Base-by-base conservation (phyloP, 2,888 invertebrate species). In the Dryococelus australis region DNA sequence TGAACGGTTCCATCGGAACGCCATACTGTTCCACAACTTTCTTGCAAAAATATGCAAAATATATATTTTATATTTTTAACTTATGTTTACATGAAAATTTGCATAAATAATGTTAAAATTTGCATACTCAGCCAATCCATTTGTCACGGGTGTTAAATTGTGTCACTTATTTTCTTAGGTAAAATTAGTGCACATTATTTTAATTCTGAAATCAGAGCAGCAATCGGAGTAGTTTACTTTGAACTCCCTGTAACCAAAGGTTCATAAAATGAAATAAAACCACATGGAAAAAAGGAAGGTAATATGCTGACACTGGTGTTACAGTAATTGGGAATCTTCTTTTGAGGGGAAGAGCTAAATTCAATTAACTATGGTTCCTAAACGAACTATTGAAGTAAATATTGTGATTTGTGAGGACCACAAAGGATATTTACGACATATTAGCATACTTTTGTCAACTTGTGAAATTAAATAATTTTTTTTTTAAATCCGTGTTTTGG, bases 51-150 rank as follows among this genome's bases (percentile, higher is more conserved):
- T n/a, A n/a, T n/a, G n/a, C n/a, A n/a, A n/a, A n/a, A n/a, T n/a
- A n/a, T n/a, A n/a, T n/a, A n/a, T n/a, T n/a, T n/a, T n/a, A n/a
- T n/a, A n/a, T n/a, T n/a, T n/a, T n/a, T n/a, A n/a, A n/a, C n/a
- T n/a, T n/a, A n/a, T n/a, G n/a, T n/a, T n/a, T n/a, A n/a, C n/a
- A n/a, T n/a, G n/a, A n/a, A n/a, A n/a, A n/a, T n/a, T n/a, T n/a
- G n/a, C n/a, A n/a, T n/a, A n/a, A n/a, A n/a, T n/a, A n/a, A n/a
- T n/a, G n/a, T n/a, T n/a, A n/a, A n/a, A n/a, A n/a, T n/a, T n/a
- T n/a, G n/a, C n/a, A n/a, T n/a, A n/a, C n/a, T n/a, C 79, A 79
- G 79, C 79, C 79, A 79, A 79, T 79, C 79, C 79, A 79, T 79
- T 79, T 79, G 79, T 79, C 79, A 79, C 79, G 79, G 79, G 79